Evolutionary conservation across 2,888 invertebrate genomes (phyloP).

Genomic region (Gortyna flavago): DNA sequence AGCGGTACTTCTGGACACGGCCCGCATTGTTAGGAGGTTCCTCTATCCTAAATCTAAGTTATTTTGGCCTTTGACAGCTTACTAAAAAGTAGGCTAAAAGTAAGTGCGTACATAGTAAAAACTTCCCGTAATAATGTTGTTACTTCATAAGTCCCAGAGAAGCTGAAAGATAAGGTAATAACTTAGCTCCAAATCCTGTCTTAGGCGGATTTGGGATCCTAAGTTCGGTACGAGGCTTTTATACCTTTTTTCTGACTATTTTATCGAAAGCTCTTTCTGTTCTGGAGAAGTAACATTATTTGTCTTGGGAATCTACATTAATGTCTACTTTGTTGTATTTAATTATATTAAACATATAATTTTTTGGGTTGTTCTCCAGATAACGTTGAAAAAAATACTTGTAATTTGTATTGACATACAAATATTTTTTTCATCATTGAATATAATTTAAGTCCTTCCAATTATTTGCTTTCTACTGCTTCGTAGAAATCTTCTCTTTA

Average conservation of each 20-base stretch:
- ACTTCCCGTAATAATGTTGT: not conserved
- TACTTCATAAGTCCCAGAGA: not conserved
- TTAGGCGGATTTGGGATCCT: slow-evolving; percentile 22
- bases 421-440: not conserved
- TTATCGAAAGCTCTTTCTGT: not conserved
- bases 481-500: not conserved
- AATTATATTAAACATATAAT: not conserved
- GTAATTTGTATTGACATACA: too few species aligned
- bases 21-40: too few species aligned
- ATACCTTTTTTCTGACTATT: not conserved
- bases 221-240: not conserved
- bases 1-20: too few species aligned
- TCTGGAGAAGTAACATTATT: not conserved
- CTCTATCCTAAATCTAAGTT: not conserved
- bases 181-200: slow-evolving; percentile 15
- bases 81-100: not conserved
- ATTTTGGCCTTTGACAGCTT: not conserved
- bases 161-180: not conserved
- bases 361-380: not conserved
- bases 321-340: too few species aligned
- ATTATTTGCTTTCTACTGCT: not conserved
- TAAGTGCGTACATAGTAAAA: not conserved
- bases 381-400: not conserved
- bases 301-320: not conserved
- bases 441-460: not conserved